These are phyloP conservation scores for Psephotus haematonotus DNA, from an alignment of 2,113 vertebrate genomes.

Conservation along the genomic window DNA sequence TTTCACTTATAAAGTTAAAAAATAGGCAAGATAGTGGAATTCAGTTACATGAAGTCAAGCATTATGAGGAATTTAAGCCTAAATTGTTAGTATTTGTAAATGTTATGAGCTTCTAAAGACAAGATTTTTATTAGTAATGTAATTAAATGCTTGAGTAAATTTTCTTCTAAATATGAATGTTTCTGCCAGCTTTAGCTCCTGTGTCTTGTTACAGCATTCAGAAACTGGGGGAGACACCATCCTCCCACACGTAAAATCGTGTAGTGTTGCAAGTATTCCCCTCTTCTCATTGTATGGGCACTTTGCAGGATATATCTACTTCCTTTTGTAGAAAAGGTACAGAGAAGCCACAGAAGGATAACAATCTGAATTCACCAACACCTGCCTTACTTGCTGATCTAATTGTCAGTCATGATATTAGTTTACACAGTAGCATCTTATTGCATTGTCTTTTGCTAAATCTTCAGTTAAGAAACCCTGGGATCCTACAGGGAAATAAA, in stretches of 20 bases:
- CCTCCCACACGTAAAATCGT: background rate
- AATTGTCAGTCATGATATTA: background rate
- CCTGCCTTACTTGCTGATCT: background rate
- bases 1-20: background rate
- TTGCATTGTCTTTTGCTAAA: background rate
- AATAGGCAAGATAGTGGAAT: background rate
- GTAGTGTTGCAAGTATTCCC: background rate
- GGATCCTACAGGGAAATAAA: conserved; percentile 9
- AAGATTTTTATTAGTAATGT: background rate
- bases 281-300: background rate
- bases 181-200: background rate
- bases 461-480: background rate
- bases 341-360: background rate
- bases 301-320: background rate
- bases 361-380: background rate
- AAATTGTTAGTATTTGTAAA: background rate
- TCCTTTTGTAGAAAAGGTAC: background rate
- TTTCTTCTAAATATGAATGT: background rate
- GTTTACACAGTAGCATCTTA: background rate
- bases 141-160: background rate
- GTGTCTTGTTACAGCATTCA: background rate
- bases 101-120: background rate
- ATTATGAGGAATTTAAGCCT: background rate
- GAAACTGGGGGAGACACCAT: background rate
- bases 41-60: background rate